Conservation (phyloP, 92 coral and sea anemone species). For the Porites evermanni region DNA sequence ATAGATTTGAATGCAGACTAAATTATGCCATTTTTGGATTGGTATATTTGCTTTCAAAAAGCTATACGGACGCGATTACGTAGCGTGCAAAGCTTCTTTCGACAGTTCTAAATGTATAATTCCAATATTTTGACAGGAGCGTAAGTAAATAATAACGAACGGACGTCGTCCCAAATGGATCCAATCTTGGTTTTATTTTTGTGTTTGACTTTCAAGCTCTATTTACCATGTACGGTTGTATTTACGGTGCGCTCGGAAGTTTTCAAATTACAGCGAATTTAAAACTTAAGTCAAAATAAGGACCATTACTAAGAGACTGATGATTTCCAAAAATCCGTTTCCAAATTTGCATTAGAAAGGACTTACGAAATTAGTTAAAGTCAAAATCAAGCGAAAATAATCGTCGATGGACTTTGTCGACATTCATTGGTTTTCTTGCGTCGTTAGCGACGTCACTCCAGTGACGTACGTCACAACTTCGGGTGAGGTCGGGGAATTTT, state of each 20-base stretch:
- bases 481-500: conserved; percentile 42
- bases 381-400: neutral
- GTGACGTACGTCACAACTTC: conserved; percentile 37
- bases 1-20: conserved; percentile 3
- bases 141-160: neutral
- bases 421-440: conserved; percentile 34
- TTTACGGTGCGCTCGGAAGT: conserved; percentile 20
- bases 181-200: neutral
- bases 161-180: neutral
- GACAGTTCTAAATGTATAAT: conserved; percentile 2
- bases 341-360: conserved; percentile 19
- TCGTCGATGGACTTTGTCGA: conserved; percentile 3
- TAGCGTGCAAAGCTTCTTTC: neutral
- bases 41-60: conserved; percentile 20
- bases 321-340: conserved; percentile 4
- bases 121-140: conserved; percentile 26
- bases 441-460: conserved; percentile 44
- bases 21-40: conserved; percentile 5
- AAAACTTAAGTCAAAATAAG: conserved; percentile 12
- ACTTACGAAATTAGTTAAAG: conserved; percentile 13
- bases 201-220: conserved; percentile 17
- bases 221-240: conserved; percentile 32
- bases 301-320: neutral
- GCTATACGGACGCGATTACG: conserved; percentile 17
- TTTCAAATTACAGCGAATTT: conserved; percentile 23